Conservation (phyloP, 1,140 invertebrate genomes). For the Panagrolaimus sp. region DNA sequence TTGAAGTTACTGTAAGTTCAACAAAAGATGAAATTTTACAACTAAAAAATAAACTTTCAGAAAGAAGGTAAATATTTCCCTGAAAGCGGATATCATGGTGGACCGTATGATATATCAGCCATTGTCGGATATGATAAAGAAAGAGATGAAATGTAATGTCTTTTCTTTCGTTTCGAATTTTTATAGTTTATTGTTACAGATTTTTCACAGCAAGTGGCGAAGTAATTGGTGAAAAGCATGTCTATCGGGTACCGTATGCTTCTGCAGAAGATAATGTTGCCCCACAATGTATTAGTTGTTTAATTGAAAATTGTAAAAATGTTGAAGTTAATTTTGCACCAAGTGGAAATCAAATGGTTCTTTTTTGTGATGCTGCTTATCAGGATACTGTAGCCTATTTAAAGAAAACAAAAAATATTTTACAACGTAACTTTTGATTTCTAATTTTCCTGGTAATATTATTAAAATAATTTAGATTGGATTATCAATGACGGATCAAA, state of each 20-base stretch:
- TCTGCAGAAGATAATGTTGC: slow-evolving; percentile 28
- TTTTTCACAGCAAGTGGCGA: slow-evolving; percentile 29
- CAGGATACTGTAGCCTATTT: slow-evolving; percentile 28
- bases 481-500: not conserved
- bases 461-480: not conserved
- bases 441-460: too few species aligned
- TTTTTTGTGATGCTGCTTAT: slow-evolving; percentile 24
- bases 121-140: slow-evolving; percentile 30
- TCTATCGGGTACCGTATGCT: slow-evolving; percentile 27
- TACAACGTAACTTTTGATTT: slow-evolving; percentile 19
- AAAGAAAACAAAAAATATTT: slow-evolving; percentile 31
- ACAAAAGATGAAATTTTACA: not conserved
- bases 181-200: slow-evolving; percentile 15
- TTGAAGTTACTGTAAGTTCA: slow-evolving; percentile 24
- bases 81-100: slow-evolving; percentile 23
- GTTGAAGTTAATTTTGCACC: slow-evolving; percentile 24
- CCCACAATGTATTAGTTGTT: slow-evolving; percentile 34
- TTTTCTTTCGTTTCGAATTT: not conserved
- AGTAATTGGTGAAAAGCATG: slow-evolving; percentile 25
- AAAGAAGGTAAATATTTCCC: slow-evolving; percentile 20
- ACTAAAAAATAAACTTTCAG: not conserved
- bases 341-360: slow-evolving; percentile 19
- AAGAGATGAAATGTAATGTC: slow-evolving; percentile 28
- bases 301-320: slow-evolving; percentile 24
- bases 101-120: slow-evolving; percentile 28